A percentile compares a stretch with the other conserved stretches of the same genome.
These are phyloP conservation scores for Caenorhabditis parvicauda DNA, from an alignment of 2,888 invertebrate genomes.

Conservation along the genomic window DNA sequence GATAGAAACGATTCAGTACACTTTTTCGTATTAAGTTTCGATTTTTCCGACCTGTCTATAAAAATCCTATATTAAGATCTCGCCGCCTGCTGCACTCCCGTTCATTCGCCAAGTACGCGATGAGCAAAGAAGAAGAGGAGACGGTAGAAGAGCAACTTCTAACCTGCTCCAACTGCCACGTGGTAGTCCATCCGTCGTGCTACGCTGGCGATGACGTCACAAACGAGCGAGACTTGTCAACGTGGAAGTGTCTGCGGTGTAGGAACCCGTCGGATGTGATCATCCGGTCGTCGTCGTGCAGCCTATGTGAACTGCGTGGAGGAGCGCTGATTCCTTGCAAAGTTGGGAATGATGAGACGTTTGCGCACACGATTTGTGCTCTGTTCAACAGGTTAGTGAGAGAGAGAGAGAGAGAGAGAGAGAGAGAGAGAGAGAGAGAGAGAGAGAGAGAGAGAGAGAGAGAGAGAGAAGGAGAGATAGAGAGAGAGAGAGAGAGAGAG, in stretches of 20 bases:
- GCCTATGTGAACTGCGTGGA: conserved; percentile 49
- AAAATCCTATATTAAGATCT: conserved; percentile 24
- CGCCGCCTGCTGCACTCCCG: conserved; percentile 60
- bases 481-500: no score
- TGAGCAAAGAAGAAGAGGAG: not conserved
- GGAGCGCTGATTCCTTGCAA: conserved; percentile 44
- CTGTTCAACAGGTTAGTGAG: conserved; percentile 30
- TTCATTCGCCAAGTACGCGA: conserved; percentile 60
- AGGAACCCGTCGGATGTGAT: conserved; percentile 19
- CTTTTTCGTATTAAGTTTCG: no score
- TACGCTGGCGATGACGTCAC: conserved; percentile 24
- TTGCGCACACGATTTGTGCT: conserved; percentile 53
- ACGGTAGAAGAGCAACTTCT: conserved; percentile 63
- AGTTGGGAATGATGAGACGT: conserved; percentile 27
- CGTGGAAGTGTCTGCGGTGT: conserved; percentile 50
- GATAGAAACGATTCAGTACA: no score
- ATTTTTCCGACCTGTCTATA: not conserved
- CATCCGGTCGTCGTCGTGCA: conserved; percentile 39
- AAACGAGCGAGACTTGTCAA: not conserved
- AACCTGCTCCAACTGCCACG: conserved; percentile 68
- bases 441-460: no score
- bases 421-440: no score
- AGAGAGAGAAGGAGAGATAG: no score
- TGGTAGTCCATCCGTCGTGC: conserved; percentile 69
- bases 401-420: no score